phyloP scores from a whole-genome alignment of 2,797 vertebrate species.

The Pantherophis alleghaniensis region DNA sequence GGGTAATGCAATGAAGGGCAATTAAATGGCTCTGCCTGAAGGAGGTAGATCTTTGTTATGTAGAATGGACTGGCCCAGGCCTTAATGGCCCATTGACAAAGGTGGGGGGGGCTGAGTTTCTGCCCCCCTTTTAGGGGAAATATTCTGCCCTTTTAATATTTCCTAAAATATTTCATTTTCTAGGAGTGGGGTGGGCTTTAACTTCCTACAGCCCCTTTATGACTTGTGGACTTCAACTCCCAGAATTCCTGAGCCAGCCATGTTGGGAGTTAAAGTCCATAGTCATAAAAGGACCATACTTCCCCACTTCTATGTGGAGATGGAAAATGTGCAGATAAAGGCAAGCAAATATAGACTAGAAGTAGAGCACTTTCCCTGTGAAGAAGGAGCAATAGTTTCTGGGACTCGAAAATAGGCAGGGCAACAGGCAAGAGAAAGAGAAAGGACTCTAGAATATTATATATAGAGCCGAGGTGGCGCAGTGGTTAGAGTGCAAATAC shows the following conservation, averaged over 20 bases:
- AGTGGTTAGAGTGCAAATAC: no score
- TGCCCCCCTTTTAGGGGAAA: no score
- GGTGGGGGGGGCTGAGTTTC: no score
- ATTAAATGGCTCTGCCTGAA: no score
- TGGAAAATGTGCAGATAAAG: background rate
- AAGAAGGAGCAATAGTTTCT: background rate
- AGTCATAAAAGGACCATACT: background rate
- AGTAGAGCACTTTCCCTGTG: background rate
- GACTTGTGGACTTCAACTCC: background rate
- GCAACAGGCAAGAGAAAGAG: background rate
- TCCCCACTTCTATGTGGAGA: background rate
- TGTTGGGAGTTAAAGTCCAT: background rate
- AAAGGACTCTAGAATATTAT: background rate
- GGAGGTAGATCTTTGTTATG: no score
- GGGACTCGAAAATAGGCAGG: background rate
- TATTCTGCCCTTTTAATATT: no score
- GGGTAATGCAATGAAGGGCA: no score
- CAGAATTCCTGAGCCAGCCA: background rate
- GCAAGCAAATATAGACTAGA: background rate
- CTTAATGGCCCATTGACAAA: no score
- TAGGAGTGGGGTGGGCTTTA: no score
- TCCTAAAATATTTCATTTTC: no score
- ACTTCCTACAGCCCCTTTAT: background rate
- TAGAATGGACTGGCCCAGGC: no score
- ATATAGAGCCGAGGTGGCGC: no score